phyloP scores from a whole-genome alignment of 2,113 vertebrate species.

The Corydoras maculifer region DNA sequence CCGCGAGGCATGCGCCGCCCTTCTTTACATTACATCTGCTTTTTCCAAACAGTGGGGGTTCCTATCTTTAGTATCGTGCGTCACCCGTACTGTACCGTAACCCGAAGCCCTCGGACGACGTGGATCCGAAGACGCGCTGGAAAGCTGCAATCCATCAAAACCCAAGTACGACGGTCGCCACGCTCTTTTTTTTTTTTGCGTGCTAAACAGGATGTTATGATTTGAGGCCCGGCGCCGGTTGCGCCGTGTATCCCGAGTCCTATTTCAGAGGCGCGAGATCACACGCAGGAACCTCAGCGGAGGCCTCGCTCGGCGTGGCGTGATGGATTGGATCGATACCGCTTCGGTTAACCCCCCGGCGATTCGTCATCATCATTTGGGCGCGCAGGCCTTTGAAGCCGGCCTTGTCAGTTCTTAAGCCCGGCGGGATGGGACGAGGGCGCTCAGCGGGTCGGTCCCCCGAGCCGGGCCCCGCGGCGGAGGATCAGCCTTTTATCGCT shows the following conservation, averaged over 20 bases:
- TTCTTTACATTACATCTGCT: no score
- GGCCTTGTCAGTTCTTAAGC: slow-evolving; percentile 51
- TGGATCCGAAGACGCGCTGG: slow-evolving; percentile 9
- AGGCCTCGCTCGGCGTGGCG: slow-evolving; percentile 17
- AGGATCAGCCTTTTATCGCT: slow-evolving; percentile 52
- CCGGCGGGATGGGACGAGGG: slow-evolving; percentile 24
- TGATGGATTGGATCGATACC: slow-evolving; percentile 56
- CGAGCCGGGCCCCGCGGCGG: slow-evolving; percentile 32
- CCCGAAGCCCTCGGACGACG: not conserved
- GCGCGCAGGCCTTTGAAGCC: slow-evolving; percentile 48
- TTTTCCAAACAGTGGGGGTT: not conserved
- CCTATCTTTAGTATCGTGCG: not conserved
- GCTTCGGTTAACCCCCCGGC: slow-evolving; percentile 42
- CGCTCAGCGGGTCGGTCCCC: slow-evolving; percentile 47
- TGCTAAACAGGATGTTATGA: slow-evolving; percentile 38
- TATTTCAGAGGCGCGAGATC: slow-evolving; percentile 52
- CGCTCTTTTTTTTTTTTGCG: slow-evolving; percentile 13
- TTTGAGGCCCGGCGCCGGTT: slow-evolving; percentile 39
- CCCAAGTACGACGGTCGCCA: not conserved
- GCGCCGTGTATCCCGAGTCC: slow-evolving; percentile 47
- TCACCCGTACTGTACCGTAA: not conserved
- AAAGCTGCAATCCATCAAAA: slow-evolving; percentile 27
- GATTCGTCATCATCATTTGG: slow-evolving; percentile 58
- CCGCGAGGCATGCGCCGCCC: no score
- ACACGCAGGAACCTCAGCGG: slow-evolving; percentile 38